Percentiles rank a stretch among this genome's conserved stretches.
phyloP scores from a whole-genome alignment of 2,888 invertebrate species.

The Drosophila yooni region DNA sequence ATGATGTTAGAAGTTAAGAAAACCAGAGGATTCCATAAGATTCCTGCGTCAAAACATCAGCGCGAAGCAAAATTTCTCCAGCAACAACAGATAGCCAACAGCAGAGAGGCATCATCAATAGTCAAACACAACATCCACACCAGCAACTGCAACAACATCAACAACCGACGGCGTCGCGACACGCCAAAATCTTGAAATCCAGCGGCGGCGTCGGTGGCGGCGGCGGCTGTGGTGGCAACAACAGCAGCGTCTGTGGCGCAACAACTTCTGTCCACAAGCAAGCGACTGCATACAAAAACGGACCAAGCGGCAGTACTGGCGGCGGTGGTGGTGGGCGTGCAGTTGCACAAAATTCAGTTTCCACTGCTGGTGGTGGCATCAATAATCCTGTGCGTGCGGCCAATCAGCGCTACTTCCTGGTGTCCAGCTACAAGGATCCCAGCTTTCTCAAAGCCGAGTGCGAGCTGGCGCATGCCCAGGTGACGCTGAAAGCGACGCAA shows the following conservation, averaged over 20 bases:
- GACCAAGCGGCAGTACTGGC: slow-evolving; percentile 14
- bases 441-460: slow-evolving; percentile 84
- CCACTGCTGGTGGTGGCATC: slow-evolving; percentile 15
- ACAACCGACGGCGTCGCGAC: slow-evolving; percentile 11
- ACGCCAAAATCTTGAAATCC: slow-evolving; percentile 30
- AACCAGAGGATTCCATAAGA: slow-evolving; percentile 80
- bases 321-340: slow-evolving; percentile 7
- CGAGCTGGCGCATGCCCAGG: slow-evolving; percentile 84
- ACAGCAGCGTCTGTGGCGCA: background rate
- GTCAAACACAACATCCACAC: slow-evolving; percentile 18
- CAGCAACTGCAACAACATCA: slow-evolving; percentile 11
- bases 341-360: background rate
- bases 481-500: slow-evolving; percentile 45
- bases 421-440: slow-evolving; percentile 82
- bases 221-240: background rate
- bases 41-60: slow-evolving; percentile 78
- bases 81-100: slow-evolving; percentile 26
- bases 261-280: slow-evolving; percentile 17
- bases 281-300: slow-evolving; percentile 10
- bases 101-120: slow-evolving; percentile 9
- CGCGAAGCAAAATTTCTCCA: slow-evolving; percentile 40
- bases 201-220: background rate
- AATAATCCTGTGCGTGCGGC: slow-evolving; percentile 79
- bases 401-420: slow-evolving; percentile 81
- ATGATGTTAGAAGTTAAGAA: slow-evolving; percentile 84